These are phyloP conservation scores for Forbesichthys papilliferus DNA, from an alignment of 2,113 vertebrate genomes.

Conservation along the genomic window DNA sequence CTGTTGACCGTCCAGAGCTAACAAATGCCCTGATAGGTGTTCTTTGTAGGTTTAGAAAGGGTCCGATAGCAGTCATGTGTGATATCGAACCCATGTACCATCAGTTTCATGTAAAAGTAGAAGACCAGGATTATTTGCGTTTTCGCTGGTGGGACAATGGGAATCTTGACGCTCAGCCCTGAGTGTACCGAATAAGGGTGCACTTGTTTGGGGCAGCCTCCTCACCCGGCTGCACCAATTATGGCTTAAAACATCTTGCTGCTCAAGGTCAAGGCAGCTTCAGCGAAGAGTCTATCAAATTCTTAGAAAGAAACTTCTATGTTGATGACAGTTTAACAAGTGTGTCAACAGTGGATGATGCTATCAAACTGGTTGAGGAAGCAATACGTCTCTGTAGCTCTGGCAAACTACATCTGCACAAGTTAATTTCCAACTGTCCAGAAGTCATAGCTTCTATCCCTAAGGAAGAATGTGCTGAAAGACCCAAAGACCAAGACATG, in stretches of 20 bases:
- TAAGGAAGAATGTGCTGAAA: neutral
- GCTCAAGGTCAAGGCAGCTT: conserved; percentile 9
- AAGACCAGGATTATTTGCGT: conserved; percentile 7
- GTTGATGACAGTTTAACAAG: neutral
- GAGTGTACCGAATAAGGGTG: conserved; percentile 13
- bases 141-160: conserved; percentile 29
- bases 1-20: too few relatives aligned
- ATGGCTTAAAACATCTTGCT: conserved; percentile 29
- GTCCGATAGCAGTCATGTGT: too few relatives aligned
- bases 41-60: too few relatives aligned
- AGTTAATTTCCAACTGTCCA: too few relatives aligned
- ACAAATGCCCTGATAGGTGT: too few relatives aligned
- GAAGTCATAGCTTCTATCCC: too few relatives aligned
- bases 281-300: neutral
- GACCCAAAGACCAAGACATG: conserved; percentile 4
- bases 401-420: too few relatives aligned
- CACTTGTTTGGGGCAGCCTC: neutral
- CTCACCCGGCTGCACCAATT: conserved; percentile 40
- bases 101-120: conserved; percentile 24
- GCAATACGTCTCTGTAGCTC: too few relatives aligned
- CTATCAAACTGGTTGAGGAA: too few relatives aligned
- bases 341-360: neutral
- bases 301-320: too few relatives aligned
- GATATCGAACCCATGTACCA: conserved; percentile 25
- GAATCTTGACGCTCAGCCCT: too few relatives aligned